Percentiles rank a stretch among this genome's conserved stretches.
Evolutionary conservation across 2,888 invertebrate genomes (phyloP).

Genomic region (Caradrina clavipalpis): DNA sequence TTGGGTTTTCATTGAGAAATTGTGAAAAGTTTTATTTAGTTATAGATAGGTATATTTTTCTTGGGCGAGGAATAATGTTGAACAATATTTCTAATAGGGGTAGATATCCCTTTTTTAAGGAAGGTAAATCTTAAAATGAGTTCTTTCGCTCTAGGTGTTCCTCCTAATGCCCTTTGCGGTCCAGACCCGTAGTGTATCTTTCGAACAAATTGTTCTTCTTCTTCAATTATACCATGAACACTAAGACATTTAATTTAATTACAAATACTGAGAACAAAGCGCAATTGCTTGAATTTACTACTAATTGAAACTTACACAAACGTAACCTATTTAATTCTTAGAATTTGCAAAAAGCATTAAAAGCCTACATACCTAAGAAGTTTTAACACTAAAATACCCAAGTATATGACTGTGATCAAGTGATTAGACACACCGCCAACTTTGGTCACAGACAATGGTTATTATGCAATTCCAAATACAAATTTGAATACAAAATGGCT

Average conservation of each 20-base stretch:
- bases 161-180: too few relatives aligned
- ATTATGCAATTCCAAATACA: constrained; percentile 27
- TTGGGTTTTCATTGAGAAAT: neutral
- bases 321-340: neutral
- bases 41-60: neutral
- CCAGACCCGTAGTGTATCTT: too few relatives aligned
- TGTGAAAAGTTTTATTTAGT: neutral
- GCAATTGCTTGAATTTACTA: neutral
- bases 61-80: too few relatives aligned
- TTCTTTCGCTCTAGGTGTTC: too few relatives aligned
- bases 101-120: too few relatives aligned
- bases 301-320: neutral
- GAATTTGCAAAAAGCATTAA: neutral
- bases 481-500: constrained; percentile 32
- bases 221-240: too few relatives aligned
- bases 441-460: constrained; percentile 30
- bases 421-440: constrained; percentile 11
- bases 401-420: neutral
- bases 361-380: neutral
- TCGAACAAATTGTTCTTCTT: too few relatives aligned
- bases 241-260: too few relatives aligned
- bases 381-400: constrained; percentile 9
- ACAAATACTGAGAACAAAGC: neutral
- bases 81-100: too few relatives aligned
- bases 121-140: too few relatives aligned